Evolutionary conservation across 2,113 vertebrate genomes (phyloP), one percentile per base, ranked within the genome.

Genomic region (Scopus umbretta): DNA sequence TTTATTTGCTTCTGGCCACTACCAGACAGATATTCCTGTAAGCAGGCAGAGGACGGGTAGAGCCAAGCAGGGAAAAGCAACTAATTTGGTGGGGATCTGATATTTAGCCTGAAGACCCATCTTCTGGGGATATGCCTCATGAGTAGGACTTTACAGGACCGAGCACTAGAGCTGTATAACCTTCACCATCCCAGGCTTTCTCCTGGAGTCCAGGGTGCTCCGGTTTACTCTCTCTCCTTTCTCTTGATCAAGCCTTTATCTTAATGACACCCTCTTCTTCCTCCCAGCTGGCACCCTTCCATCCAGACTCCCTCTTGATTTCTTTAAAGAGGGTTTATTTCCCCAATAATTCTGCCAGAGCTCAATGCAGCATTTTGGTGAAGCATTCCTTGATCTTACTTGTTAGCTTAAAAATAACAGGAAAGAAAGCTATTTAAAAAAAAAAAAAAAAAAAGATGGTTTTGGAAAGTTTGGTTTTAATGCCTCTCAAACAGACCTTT

Each of bases 401-500:
- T 1, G 2, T 74, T 83, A 94, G 73, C 67, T 91, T 95, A 97
- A 90, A 95, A 97, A 93, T 72, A 97, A 95, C 73, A 94, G 80
- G 86, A 95, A 96, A 97, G 47, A 16, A 95, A 80, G 56, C n/a
- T 45, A 36, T 90, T 75, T 65, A 19, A 6, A 38, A 67, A 50
- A 49, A 62, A 53, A 17, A 17, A 32, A 53, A 70, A 66, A 47
- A 50, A 68, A 34, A 45, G 80, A 65, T 7, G 9, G 43, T 94
- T 90, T 92, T 36, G 92, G 65, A 91, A 97, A 96, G 70, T 90
- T 90, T 95, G 81, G 82, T 17, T 94, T 88, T 71, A 86, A 95
- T 91, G 76, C 82, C 94, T 78, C 85, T 92, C 58, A n/a, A 96
- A 73, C 36, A 95, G 96, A 86, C 86, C 91, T 96, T 92, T 97